These are phyloP conservation scores for Strongylocentrotus purpuratus DNA, from an alignment of 35 echinoderm and acorn worm species.

Conservation along the genomic window DNA sequence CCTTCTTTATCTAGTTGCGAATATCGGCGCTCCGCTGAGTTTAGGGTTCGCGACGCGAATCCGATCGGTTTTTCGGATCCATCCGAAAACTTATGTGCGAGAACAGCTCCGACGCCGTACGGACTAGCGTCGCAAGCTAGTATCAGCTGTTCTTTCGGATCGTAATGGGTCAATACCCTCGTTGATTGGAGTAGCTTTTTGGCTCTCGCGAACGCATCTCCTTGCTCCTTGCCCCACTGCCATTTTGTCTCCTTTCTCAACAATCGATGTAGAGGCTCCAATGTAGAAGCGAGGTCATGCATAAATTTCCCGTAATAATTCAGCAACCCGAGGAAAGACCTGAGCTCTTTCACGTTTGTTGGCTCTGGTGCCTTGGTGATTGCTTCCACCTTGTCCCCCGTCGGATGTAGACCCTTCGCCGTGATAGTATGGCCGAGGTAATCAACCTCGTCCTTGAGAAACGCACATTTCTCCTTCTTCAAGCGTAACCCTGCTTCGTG, in stretches of 20 bases:
- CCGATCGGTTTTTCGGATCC: slow-evolving; percentile 59
- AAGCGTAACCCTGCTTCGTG: too few species aligned
- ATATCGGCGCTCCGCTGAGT: too few species aligned
- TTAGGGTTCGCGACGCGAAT: too few species aligned
- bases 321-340: slow-evolving; percentile 62
- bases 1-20: too few species aligned
- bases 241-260: neutral
- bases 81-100: slow-evolving; percentile 55
- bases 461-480: too few species aligned
- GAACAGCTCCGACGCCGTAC: slow-evolving; percentile 73
- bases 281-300: slow-evolving; percentile 33
- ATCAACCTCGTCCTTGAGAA: too few species aligned
- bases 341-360: slow-evolving; percentile 60
- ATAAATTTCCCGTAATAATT: slow-evolving; percentile 69
- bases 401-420: slow-evolving; percentile 57
- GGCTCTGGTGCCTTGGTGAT: slow-evolving; percentile 64
- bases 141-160: neutral
- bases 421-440: too few species aligned
- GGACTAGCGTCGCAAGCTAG: too few species aligned
- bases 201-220: slow-evolving; percentile 4
- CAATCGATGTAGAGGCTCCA: slow-evolving; percentile 48
- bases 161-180: slow-evolving; percentile 29
- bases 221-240: slow-evolving; percentile 49
- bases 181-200: slow-evolving; percentile 18
- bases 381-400: slow-evolving; percentile 55